These are phyloP conservation scores for Reticulitermes speratus DNA, from an alignment of 1,140 invertebrate genomes.

Conservation along the genomic window DNA sequence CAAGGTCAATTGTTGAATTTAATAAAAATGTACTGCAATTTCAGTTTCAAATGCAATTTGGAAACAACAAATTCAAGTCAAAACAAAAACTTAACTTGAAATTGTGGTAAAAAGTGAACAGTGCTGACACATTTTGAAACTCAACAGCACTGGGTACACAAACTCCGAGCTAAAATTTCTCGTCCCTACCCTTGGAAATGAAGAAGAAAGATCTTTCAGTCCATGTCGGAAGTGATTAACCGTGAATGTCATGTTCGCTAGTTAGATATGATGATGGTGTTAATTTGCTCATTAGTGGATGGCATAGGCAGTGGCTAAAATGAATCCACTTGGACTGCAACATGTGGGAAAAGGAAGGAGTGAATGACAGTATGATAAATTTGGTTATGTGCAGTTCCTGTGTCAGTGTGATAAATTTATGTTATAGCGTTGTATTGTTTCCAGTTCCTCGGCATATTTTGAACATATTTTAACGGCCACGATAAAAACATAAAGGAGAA, in stretches of 20 bases:
- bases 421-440: background rate
- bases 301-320: background rate
- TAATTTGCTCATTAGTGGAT: background rate
- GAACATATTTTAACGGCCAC: background rate
- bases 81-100: no score
- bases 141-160: background rate
- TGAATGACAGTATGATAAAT: background rate
- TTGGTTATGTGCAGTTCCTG: background rate
- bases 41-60: no score
- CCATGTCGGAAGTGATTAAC: background rate
- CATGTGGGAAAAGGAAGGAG: background rate
- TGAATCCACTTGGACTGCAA: background rate
- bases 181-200: background rate
- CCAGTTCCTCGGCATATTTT: conserved; percentile 10
- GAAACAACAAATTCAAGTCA: no score
- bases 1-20: no score
- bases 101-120: no score
- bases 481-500: background rate
- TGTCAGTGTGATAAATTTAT: background rate
- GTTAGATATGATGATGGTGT: background rate
- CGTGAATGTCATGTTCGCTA: background rate
- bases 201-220: background rate
- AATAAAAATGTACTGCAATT: no score
- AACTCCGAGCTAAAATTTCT: background rate
- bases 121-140: no score